Evolutionary conservation across 2,113 vertebrate species (phyloP).

Genomic region (Lipophrys pholis): DNA sequence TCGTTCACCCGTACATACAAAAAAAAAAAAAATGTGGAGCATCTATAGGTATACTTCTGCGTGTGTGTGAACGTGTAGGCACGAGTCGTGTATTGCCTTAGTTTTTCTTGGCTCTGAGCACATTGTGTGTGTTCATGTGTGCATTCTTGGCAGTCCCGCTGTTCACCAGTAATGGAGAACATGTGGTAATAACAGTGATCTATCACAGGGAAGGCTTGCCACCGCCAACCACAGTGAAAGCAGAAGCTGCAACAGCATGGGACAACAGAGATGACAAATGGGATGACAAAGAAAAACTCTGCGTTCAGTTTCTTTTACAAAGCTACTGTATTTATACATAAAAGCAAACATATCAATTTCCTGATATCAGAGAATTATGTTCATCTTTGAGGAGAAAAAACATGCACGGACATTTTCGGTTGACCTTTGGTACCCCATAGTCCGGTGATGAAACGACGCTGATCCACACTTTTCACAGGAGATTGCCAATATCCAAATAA

Average conservation of each 20-base stretch:
- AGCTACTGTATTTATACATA: not conserved
- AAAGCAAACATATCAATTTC: not conserved
- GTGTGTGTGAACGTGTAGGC: not conserved
- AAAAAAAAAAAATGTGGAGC: not conserved
- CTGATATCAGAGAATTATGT: not conserved
- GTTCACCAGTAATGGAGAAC: slow-evolving; percentile 71
- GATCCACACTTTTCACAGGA: too few relatives aligned
- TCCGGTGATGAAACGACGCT: too few relatives aligned
- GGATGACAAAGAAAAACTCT: slow-evolving; percentile 39
- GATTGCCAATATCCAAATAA: too few relatives aligned
- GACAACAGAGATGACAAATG: slow-evolving; percentile 46
- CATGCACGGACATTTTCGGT: too few relatives aligned
- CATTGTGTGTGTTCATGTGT: slow-evolving; percentile 4
- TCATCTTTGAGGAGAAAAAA: not conserved
- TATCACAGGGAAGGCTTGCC: slow-evolving; percentile 58
- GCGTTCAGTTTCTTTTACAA: not conserved
- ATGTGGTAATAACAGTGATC: slow-evolving; percentile 79
- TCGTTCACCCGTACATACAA: not conserved
- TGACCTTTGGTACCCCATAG: too few relatives aligned
- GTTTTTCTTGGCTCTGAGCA: slow-evolving; percentile 10
- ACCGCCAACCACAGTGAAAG: slow-evolving; percentile 60
- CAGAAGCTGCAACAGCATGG: slow-evolving; percentile 68
- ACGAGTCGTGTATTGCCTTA: not conserved
- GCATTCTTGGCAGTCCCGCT: slow-evolving; percentile 30
- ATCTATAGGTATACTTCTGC: not conserved